These are phyloP conservation scores for Ypsolopha sequella DNA, from an alignment of 2,888 invertebrate genomes.

Conservation along the genomic window DNA sequence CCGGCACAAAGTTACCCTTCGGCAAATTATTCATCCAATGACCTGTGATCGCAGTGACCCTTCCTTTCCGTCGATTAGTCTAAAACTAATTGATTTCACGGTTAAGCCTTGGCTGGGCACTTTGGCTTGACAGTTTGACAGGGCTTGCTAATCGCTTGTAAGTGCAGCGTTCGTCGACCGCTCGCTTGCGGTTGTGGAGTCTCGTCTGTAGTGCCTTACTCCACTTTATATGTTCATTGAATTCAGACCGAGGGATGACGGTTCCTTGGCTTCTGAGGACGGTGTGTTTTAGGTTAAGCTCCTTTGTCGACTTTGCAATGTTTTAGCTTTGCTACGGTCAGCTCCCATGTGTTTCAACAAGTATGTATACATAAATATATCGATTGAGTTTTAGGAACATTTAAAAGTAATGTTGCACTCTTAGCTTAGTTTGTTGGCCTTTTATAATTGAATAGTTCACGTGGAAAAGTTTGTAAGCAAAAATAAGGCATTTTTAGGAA, in stretches of 20 bases:
- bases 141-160: slow-evolving; percentile 16
- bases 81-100: slow-evolving; percentile 45
- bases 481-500: no score
- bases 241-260: background rate
- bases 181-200: background rate
- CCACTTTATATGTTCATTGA: background rate
- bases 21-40: slow-evolving; percentile 38
- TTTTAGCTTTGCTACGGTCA: background rate
- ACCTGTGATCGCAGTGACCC: slow-evolving; percentile 32
- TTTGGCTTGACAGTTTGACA: slow-evolving; percentile 8
- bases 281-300: background rate
- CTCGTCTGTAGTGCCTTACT: background rate
- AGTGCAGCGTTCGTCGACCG: slow-evolving; percentile 4
- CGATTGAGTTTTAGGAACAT: no score
- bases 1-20: slow-evolving; percentile 18
- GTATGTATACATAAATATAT: no score
- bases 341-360: no score
- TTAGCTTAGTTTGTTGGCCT: no score
- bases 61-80: slow-evolving; percentile 38
- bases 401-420: no score
- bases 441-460: no score
- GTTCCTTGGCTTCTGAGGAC: background rate
- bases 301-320: background rate
- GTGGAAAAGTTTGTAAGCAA: no score
- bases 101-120: slow-evolving; percentile 10